Conservation (phyloP, 2,888 invertebrate species). For the Drosophila acutilabella region DNA sequence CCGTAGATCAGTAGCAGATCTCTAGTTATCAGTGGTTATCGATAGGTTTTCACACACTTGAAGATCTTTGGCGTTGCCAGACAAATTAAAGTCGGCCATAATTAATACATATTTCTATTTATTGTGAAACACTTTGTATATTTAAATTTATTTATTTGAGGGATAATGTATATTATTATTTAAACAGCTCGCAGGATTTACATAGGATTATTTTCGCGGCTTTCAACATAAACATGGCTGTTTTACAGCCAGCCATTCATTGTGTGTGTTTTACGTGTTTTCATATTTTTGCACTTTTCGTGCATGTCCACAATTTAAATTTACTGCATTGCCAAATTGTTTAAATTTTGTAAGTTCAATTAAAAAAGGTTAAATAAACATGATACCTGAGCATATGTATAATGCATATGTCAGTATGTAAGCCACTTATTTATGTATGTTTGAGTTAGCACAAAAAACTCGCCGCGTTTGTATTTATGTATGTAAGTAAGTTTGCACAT, state of each 20-base stretch:
- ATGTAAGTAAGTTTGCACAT: neutral
- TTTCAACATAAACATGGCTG: too few relatives aligned
- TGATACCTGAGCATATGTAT: neutral
- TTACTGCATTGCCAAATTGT: neutral
- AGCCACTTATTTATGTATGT: neutral
- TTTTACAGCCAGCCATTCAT: too few relatives aligned
- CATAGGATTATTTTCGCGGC: neutral
- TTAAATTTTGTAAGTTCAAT: constrained; percentile 1
- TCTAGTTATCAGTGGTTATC: constrained; percentile 22
- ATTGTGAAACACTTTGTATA: constrained; percentile 4
- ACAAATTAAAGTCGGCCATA: constrained; percentile 2
- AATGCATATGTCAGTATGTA: neutral
- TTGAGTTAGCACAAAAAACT: neutral
- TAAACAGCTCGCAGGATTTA: neutral
- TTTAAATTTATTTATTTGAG: neutral
- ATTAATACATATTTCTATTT: constrained; percentile 1
- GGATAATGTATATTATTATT: neutral
- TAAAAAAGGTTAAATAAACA: neutral
- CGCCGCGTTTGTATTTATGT: constrained; percentile 4
- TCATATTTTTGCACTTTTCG: neutral
- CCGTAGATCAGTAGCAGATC: constrained; percentile 11
- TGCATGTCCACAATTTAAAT: neutral
- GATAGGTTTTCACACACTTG: constrained; percentile 29
- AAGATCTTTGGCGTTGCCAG: constrained; percentile 39
- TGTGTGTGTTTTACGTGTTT: too few relatives aligned